Evolutionary conservation across 2,888 invertebrate species (phyloP).

Genomic region (Lasioglossum pauxillum): DNA sequence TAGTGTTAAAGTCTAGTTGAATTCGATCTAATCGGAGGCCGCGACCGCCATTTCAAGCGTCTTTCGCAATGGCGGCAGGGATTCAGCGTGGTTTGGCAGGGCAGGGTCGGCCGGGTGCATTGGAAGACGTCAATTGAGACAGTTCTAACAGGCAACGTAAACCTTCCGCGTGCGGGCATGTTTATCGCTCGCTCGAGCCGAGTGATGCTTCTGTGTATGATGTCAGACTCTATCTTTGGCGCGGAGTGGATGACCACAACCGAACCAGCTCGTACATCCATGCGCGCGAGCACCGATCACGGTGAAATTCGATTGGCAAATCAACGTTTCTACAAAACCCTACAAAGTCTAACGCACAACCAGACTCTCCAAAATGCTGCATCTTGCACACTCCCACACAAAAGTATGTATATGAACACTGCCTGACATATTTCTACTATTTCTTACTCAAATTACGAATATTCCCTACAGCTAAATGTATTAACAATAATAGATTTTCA

Average conservation of each 20-base stretch:
- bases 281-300: slow-evolving; percentile 40
- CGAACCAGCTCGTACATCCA: slow-evolving; percentile 33
- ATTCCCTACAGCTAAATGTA: no score
- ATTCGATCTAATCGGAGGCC: neutral
- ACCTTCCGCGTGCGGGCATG: slow-evolving; percentile 68
- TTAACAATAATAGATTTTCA: no score
- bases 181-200: slow-evolving; percentile 72
- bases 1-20: neutral
- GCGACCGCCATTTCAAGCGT: neutral
- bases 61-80: neutral
- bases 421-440: no score
- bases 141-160: slow-evolving; percentile 65
- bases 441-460: no score
- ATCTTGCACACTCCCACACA: no score
- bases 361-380: no score
- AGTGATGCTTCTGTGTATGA: slow-evolving; percentile 74
- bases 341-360: neutral
- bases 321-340: neutral
- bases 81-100: neutral
- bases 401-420: no score
- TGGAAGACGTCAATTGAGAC: slow-evolving; percentile 69
- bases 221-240: slow-evolving; percentile 78
- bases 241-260: slow-evolving; percentile 74
- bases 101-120: slow-evolving; percentile 43
- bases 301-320: slow-evolving; percentile 17